Conservation (phyloP, 1,140 invertebrate species). For the Atta texana region DNA sequence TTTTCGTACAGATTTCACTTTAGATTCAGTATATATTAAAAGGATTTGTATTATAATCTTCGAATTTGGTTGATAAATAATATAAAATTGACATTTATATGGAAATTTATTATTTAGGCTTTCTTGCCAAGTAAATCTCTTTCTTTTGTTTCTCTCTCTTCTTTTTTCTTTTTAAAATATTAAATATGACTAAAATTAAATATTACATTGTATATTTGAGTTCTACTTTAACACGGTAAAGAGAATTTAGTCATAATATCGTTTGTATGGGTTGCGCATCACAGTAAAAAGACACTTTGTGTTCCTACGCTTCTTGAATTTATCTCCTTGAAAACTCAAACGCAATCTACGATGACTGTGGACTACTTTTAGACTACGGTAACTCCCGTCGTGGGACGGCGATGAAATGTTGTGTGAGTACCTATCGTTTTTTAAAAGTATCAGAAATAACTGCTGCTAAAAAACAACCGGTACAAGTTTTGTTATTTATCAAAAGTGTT, state of each 20-base stretch:
- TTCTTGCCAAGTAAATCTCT: background rate
- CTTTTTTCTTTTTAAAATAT: background rate
- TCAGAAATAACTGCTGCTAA: background rate
- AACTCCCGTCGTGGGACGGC: background rate
- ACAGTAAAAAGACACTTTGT: conserved; percentile 17
- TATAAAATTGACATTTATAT: background rate
- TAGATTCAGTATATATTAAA: background rate
- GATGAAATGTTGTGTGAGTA: conserved; percentile 22
- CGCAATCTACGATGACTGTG: background rate
- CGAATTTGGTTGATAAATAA: background rate
- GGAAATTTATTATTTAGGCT: background rate
- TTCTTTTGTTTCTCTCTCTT: background rate
- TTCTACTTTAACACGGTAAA: background rate
- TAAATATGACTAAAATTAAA: conserved; percentile 23
- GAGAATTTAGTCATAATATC: conserved; percentile 11
- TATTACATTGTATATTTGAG: background rate
- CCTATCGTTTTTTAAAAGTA: background rate
- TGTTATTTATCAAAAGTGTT: background rate
- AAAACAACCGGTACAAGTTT: background rate
- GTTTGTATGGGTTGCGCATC: background rate
- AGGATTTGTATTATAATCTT: background rate
- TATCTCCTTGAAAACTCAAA: conserved; percentile 37
- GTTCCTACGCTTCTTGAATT: conserved; percentile 17
- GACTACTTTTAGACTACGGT: background rate
- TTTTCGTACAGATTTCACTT: background rate